These are phyloP conservation scores for Apamea sordens DNA, from an alignment of 2,888 invertebrate species.

Conservation along the genomic window DNA sequence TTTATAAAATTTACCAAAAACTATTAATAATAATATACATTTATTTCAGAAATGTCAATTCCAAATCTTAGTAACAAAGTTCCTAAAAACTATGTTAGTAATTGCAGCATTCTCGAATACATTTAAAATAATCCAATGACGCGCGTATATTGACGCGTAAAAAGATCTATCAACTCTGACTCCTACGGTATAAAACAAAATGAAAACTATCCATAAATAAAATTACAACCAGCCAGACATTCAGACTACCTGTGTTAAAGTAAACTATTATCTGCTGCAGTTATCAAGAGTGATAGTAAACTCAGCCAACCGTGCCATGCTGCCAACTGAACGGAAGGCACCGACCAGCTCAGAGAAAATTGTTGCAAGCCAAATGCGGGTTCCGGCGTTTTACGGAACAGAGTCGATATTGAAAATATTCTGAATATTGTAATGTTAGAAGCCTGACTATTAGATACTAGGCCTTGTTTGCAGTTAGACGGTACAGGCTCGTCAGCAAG, in stretches of 20 bases:
- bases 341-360: slow-evolving; percentile 38
- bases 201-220: slow-evolving; percentile 8
- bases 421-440: neutral
- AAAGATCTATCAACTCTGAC: neutral
- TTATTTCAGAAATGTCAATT: too few species aligned
- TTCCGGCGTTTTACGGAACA: slow-evolving; percentile 30
- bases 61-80: too few species aligned
- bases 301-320: slow-evolving; percentile 47
- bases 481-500: neutral
- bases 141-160: neutral
- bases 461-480: neutral
- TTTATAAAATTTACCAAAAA: too few species aligned
- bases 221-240: slow-evolving; percentile 9
- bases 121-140: too few species aligned
- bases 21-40: too few species aligned
- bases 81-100: too few species aligned
- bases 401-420: slow-evolving; percentile 12
- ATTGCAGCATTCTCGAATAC: too few species aligned
- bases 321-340: slow-evolving; percentile 44
- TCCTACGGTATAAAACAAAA: neutral
- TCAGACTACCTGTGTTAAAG: slow-evolving; percentile 26
- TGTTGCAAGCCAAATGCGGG: slow-evolving; percentile 54
- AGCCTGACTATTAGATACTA: neutral
- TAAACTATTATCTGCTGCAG: slow-evolving; percentile 50
- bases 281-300: slow-evolving; percentile 65